phyloP scores from a whole-genome alignment of 2,797 vertebrate species.

The Echeneis naucrates region DNA sequence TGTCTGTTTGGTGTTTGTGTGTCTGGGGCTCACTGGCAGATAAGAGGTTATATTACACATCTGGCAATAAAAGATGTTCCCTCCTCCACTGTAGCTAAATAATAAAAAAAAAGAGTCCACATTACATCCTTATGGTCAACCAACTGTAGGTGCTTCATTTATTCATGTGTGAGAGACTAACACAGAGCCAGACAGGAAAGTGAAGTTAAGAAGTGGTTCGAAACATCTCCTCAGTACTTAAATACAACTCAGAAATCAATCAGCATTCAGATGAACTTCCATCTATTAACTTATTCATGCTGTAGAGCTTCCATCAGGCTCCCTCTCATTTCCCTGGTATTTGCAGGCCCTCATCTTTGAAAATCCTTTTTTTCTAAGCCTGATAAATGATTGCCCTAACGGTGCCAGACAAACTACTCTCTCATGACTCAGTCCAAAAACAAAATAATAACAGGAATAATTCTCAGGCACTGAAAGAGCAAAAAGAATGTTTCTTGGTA shows the following conservation, averaged over 20 bases:
- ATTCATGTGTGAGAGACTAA: constrained; percentile 25
- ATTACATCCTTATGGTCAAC: neutral
- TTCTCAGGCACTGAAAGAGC: constrained; percentile 33
- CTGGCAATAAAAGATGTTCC: constrained; percentile 38
- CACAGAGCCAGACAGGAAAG: constrained; percentile 22
- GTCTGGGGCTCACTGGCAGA: constrained; percentile 3
- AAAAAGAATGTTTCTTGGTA: constrained; percentile 24
- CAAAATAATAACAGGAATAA: constrained; percentile 48
- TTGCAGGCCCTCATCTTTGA: constrained; percentile 33
- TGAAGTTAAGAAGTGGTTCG: constrained; percentile 25
- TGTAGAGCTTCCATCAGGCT: constrained; percentile 31
- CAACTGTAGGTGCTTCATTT: constrained; percentile 14
- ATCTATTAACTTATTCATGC: constrained; percentile 60
- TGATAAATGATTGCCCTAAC: constrained; percentile 50
- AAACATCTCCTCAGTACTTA: constrained; percentile 39
- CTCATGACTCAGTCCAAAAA: constrained; percentile 26
- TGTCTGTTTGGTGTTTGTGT: too few relatives aligned
- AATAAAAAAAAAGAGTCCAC: constrained; percentile 12
- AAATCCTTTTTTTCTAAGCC: constrained; percentile 38
- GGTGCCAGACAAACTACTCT: constrained; percentile 56
- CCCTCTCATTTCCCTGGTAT: constrained; percentile 45
- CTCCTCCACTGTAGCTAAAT: constrained; percentile 9
- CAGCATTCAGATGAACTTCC: constrained; percentile 53
- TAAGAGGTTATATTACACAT: constrained; percentile 29
- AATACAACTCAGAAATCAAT: constrained; percentile 35